Base-by-base conservation (phyloP, 1,140 invertebrate genomes). In the Micrasema minimum region DNA sequence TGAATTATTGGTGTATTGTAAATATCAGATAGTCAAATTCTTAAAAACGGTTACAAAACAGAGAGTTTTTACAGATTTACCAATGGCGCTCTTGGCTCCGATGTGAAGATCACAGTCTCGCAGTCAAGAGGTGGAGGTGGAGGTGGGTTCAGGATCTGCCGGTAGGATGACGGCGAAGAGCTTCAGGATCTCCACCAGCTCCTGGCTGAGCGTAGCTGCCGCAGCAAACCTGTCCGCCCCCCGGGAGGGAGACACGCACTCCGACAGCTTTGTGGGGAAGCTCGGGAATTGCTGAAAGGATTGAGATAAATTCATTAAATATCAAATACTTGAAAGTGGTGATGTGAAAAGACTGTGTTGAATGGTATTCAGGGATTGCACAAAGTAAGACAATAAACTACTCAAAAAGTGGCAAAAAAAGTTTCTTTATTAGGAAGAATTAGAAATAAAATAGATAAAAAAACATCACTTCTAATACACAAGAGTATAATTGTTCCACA, bases 111-210 rank as follows among this genome's bases (percentile, higher is more conserved):
- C 26, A 31, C n/a, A n/a, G n/a, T 31, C 26, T 2, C 2, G 2
- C 26, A 31, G 26, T 31, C 26, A 31, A 2, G 7, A 31, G 26
- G 26, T 7, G 26, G n/a, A n/a, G n/a, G n/a, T n/a, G n/a, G n/a
- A n/a, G n/a, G n/a, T n/a, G n/a, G n/a, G n/a, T n/a, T 31, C 26
- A 31, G 26, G 7, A 31, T 31, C 7, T 31, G 2, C 51, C 73
- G 68, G 31, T 78, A n/a, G 38, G 65, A 53, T 74, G 23, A n/a
- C 12, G 12, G n/a, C 70, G 20, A 51, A 51, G 11, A 67, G 9
- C 2, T 41, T 51, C 43, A 72, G 18, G 22, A 72, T 61, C 11
- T 22, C 61, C 14, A 59, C 26, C 16, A 72, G 37, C 22, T 72
- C 65, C 5, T 61, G 12, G 0, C n/a, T 50, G 12, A 72, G 35